Base-by-base conservation (phyloP, 2,888 invertebrate genomes). In the Tortrix viridana region DNA sequence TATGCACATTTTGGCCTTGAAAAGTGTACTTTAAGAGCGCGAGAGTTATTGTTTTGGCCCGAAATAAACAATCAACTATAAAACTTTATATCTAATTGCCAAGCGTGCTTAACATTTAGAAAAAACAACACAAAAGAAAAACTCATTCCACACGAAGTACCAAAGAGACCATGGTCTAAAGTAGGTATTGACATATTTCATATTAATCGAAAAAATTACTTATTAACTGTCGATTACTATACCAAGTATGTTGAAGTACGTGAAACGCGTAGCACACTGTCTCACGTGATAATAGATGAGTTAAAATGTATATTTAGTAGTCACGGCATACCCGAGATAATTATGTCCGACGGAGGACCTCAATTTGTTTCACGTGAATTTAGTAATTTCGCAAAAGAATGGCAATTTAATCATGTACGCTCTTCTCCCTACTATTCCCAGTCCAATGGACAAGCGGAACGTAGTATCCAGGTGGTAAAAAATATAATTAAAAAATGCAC, bases 31-130 rank as follows among this genome's bases (percentile, higher is more conserved):
- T 44, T 69, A 20, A 58, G 68, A n/a, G 67, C 69, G 2, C 22
- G 66, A 6, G 70, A 69, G 60, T 59, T 64, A 23, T 65, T 69
- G 50, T 72, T 60, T 60, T 71, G 70, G 70, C 70, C 72, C 3
- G 60, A 65, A 49, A 67, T 70, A 16, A 67, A 56, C 20, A 32
- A 61, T 7, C 66, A 71, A n/a, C 41, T 70, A 55, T 20, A 65
- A 14, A 65, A 70, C 55, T 58, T 50, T 46, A 18, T 66, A 54
- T 16, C 41, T 3, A 50, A 65, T 23, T 70, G 70, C 47, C 66
- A 69, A n/a, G 66, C 62, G 1, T 71, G 70, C 49, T 44, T 71
- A 6, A 60, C 68, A 3, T 22, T 60, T 52, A 61, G 50, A 48
- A 66, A 52, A 61, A 65, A 37, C 44, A 60, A 23, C 16, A 37